Conservation (phyloP, 2,888 invertebrate genomes). For the Venusia cambrica region DNA sequence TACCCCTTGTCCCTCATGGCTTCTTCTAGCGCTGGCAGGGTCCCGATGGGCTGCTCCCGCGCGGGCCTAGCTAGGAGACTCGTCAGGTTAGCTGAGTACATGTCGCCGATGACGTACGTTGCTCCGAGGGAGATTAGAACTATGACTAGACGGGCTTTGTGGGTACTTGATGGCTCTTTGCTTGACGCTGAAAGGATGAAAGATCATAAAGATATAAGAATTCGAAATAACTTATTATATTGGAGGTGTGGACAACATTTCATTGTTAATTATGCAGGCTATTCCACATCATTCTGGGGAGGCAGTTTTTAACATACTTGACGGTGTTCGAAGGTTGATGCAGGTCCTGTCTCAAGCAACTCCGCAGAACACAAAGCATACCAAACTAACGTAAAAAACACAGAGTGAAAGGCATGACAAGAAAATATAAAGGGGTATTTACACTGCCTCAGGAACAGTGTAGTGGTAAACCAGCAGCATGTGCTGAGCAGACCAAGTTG, state of each 20-base stretch:
- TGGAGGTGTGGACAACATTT: too few relatives aligned
- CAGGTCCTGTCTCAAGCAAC: too few relatives aligned
- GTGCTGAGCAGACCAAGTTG: constrained; percentile 64
- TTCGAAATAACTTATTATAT: too few relatives aligned
- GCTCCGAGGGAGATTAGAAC: constrained; percentile 87
- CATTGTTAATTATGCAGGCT: too few relatives aligned
- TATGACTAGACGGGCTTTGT: constrained; percentile 85
- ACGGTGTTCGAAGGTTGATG: too few relatives aligned
- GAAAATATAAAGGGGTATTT: constrained; percentile 44
- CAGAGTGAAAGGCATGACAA: too few relatives aligned
- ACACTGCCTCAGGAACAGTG: constrained; percentile 87
- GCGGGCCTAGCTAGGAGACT: constrained; percentile 87
- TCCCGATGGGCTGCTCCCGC: constrained; percentile 85
- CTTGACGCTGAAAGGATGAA: constrained; percentile 81
- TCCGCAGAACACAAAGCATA: too few relatives aligned
- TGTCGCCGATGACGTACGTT: constrained; percentile 89
- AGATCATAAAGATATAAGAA: too few relatives aligned
- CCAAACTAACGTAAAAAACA: too few relatives aligned
- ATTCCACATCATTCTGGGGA: too few relatives aligned
- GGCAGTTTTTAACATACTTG: too few relatives aligned
- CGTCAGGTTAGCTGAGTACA: constrained; percentile 89
- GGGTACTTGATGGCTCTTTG: constrained; percentile 82
- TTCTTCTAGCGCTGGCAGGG: constrained; percentile 82
- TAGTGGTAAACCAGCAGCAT: constrained; percentile 88
- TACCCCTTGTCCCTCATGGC: constrained; percentile 84